Evolutionary conservation across 2,888 invertebrate genomes (phyloP), one percentile per base, ranked within the genome.

Genomic region (Mimas tiliae): DNA sequence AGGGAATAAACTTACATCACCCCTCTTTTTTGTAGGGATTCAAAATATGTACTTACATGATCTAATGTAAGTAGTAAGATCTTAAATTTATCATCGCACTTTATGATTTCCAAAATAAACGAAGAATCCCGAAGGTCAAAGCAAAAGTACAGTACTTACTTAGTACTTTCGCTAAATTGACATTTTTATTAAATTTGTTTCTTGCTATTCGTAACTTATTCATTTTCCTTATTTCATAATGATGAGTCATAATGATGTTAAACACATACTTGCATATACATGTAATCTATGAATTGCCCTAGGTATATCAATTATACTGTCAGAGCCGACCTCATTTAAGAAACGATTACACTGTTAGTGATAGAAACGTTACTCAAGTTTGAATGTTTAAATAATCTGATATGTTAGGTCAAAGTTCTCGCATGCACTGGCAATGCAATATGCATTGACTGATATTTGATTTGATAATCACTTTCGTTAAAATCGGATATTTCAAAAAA

Each of bases 251-350:
- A 42, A 16, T 42, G 42, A 42, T 55, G 16, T 34, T 33, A 53
- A n/a, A 8, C 19, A 42, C 14, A 38, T 55, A 34, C 14, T n/a
- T 38, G 33, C 11, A 8, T 55, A 16, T 0, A 38, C 38, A 38
- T 34, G 34, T 34, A 14, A 7, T 16, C 55, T 55, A 42, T 19
- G 19, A 19, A 16, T 58, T 38, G 38, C 19, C 12, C 19, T 58
- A 42, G 58, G 58, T 58, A 53, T 69, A 77, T 67, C 69, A 74
- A 70, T 77, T 74, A 72, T 69, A 67, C 68, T 70, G 63, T 68
- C 65, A 65, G n/a, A 19, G 69, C 64, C 70, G 69, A 67, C 70
- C 73, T 67, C 71, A 55, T 74, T 73, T 53, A 14, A 51, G 65
- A 48, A 67, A 64, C 67, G 45, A 48, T 55, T 58, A 65, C 47